A percentile compares a stretch with the other conserved stretches of the same genome.
Evolutionary conservation across 2,888 invertebrate genomes (phyloP).

Genomic region (Apamea epomidion): DNA sequence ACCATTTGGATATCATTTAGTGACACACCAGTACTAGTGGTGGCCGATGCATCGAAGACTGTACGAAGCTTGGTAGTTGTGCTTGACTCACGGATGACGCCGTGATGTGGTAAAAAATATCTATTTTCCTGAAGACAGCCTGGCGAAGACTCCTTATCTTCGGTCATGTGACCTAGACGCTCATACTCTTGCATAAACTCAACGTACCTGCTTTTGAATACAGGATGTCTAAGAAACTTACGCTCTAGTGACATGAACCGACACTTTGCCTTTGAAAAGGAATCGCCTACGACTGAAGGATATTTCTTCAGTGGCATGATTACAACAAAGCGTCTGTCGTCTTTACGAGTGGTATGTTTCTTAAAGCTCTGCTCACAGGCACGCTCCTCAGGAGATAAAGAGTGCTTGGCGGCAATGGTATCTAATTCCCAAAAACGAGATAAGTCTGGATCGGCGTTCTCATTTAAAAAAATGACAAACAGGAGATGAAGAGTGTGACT

Average conservation of each 20-base stretch:
- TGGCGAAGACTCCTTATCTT: neutral
- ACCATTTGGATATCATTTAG: neutral
- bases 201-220: constrained; percentile 1
- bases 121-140: neutral
- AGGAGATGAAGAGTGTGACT: constrained; percentile 1
- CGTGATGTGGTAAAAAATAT: neutral
- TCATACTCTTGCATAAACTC: neutral
- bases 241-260: constrained; percentile 1
- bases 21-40: neutral
- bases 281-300: constrained; percentile 10
- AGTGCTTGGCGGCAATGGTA: neutral
- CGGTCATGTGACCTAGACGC: neutral
- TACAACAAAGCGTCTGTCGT: constrained; percentile 1
- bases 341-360: neutral
- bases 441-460: neutral
- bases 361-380: neutral
- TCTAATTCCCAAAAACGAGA: neutral
- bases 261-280: neutral
- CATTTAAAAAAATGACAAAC: neutral
- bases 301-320: constrained; percentile 3
- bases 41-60: constrained; percentile 3
- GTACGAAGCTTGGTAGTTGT: constrained; percentile 6
- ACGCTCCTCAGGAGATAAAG: neutral
- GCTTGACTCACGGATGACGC: constrained; percentile 4
- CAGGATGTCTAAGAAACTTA: neutral